These are phyloP conservation scores for Xerus rutilus DNA, from an alignment of 2,797 vertebrate genomes.

Conservation along the genomic window DNA sequence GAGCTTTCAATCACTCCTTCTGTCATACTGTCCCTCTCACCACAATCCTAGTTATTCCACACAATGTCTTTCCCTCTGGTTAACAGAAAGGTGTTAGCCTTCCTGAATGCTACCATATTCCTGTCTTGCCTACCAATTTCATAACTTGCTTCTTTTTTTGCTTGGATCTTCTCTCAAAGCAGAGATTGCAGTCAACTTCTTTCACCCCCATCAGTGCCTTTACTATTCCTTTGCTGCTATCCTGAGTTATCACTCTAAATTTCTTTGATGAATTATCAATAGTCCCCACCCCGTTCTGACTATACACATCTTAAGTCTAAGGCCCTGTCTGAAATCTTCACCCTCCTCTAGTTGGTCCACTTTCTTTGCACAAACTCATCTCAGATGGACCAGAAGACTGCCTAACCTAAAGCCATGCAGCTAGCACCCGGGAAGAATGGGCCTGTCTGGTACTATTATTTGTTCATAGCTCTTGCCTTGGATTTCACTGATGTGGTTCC, in stretches of 20 bases:
- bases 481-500: background rate
- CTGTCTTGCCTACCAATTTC: background rate
- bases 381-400: background rate
- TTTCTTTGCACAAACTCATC: background rate
- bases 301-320: background rate
- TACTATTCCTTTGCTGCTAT: background rate
- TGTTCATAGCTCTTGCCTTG: background rate
- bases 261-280: constrained; percentile 29
- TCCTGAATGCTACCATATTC: background rate
- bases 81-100: background rate
- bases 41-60: background rate
- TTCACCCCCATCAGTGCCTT: background rate
- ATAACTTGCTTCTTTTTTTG: constrained; percentile 23
- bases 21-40: background rate
- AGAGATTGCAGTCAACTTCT: background rate
- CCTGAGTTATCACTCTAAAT: background rate
- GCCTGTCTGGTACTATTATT: background rate
- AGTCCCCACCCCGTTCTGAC: background rate
- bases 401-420: background rate
- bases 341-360: background rate
- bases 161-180: background rate
- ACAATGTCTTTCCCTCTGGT: background rate
- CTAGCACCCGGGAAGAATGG: background rate
- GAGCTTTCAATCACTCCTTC: background rate
- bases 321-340: background rate